Percentiles rank a stretch among this genome's conserved stretches.
phyloP scores from a whole-genome alignment of 2,797 vertebrate species.

The Epinephelus awoara region DNA sequence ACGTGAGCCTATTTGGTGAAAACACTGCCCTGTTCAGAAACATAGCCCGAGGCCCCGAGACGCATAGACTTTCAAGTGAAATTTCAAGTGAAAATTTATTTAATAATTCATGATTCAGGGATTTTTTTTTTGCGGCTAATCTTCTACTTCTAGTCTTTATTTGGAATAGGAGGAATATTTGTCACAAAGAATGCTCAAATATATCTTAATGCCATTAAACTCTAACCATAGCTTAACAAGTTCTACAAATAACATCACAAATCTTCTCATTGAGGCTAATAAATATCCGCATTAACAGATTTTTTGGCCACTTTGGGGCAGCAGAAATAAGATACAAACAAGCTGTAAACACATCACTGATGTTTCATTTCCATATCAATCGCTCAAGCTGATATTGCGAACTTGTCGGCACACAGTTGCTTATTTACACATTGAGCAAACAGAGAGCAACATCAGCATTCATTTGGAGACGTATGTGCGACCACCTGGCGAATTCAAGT shows the following conservation, averaged over 20 bases:
- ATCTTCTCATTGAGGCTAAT: background rate
- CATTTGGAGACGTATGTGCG: background rate
- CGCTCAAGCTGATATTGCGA: background rate
- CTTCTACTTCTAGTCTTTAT: background rate
- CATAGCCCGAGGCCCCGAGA: background rate
- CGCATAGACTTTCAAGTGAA: background rate
- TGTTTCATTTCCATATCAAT: too few relatives aligned
- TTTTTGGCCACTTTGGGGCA: background rate
- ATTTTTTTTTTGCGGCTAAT: background rate
- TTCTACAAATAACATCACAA: background rate
- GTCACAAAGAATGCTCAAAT: background rate
- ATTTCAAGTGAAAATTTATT: background rate
- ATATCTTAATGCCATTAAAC: background rate
- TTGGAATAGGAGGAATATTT: background rate
- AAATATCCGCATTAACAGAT: background rate
- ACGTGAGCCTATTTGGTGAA: conserved; percentile 2
- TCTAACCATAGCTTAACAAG: background rate
- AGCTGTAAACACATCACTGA: too few relatives aligned
- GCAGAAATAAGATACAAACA: background rate
- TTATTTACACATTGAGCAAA: background rate
- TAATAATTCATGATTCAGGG: background rate
- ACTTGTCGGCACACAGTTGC: background rate
- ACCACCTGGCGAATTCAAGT: background rate
- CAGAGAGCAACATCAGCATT: background rate
- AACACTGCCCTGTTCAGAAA: conserved; percentile 10